Percentiles rank a stretch among this genome's conserved stretches.
Evolutionary conservation across 2,113 vertebrate species (phyloP).

Genomic region (Sylvilagus bachmani): DNA sequence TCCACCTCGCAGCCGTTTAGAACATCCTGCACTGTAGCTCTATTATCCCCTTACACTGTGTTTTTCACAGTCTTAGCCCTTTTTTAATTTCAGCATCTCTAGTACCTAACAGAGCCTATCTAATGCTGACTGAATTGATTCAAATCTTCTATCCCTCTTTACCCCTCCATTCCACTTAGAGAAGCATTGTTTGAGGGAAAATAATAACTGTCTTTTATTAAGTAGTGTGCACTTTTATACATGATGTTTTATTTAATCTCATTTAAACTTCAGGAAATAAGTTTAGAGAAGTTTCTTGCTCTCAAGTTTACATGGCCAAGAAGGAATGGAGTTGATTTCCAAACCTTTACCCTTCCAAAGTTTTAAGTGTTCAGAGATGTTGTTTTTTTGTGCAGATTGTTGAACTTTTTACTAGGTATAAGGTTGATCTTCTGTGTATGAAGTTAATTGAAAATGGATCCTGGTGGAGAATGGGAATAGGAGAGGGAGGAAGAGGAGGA

Average conservation of each 20-base stretch:
- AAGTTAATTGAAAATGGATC: too few species aligned
- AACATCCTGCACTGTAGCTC: not conserved
- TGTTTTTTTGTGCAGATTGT: too few species aligned
- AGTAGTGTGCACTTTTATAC: not conserved
- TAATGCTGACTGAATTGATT: not conserved
- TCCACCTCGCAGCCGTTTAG: not conserved
- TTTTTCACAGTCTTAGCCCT: not conserved
- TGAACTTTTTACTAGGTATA: too few species aligned
- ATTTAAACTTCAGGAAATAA: not conserved
- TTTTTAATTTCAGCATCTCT: not conserved
- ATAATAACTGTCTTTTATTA: not conserved
- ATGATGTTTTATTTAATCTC: not conserved
- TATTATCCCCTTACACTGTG: not conserved
- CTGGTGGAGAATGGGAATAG: too few species aligned
- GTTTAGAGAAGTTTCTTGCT: not conserved
- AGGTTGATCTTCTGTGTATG: too few species aligned
- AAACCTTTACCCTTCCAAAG: not conserved
- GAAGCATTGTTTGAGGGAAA: not conserved
- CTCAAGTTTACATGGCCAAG: not conserved
- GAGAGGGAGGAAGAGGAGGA: too few species aligned
- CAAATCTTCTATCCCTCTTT: not conserved
- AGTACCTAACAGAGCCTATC: not conserved
- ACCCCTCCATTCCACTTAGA: not conserved
- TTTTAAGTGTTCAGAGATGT: not conserved
- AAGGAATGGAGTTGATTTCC: not conserved